These are phyloP conservation scores for Synanthedon tipuliformis DNA, from an alignment of 2,888 invertebrate species.

Conservation along the genomic window DNA sequence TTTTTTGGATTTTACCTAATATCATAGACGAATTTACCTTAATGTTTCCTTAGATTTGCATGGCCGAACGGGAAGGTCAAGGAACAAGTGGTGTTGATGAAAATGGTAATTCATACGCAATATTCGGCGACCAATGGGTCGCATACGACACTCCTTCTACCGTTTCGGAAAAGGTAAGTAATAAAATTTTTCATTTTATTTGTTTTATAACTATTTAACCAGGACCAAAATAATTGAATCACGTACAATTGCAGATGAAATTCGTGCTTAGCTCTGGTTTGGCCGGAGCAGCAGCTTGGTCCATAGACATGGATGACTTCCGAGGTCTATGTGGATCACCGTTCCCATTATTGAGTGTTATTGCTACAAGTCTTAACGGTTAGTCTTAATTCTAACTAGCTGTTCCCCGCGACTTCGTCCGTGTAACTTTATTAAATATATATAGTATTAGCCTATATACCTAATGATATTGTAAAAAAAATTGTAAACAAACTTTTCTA, in stretches of 20 bases:
- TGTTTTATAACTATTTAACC: no score
- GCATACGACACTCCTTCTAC: slow-evolving; percentile 80
- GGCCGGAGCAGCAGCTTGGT: slow-evolving; percentile 78
- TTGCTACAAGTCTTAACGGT: slow-evolving; percentile 68
- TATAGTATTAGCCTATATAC: no score
- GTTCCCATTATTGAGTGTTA: slow-evolving; percentile 76
- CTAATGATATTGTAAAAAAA: no score
- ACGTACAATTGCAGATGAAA: slow-evolving; percentile 55
- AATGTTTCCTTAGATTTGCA: slow-evolving; percentile 54
- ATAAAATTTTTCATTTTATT: not conserved
- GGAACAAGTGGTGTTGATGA: slow-evolving; percentile 69
- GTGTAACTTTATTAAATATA: no score
- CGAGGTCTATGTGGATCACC: slow-evolving; percentile 79
- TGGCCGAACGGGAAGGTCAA: slow-evolving; percentile 66
- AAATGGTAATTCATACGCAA: slow-evolving; percentile 75
- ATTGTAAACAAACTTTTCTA: no score
- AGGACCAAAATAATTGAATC: no score
- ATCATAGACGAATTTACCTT: not conserved
- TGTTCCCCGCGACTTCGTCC: no score
- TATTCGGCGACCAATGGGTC: slow-evolving; percentile 83
- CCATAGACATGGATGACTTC: slow-evolving; percentile 83
- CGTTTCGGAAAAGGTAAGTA: slow-evolving; percentile 76
- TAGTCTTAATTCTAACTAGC: slow-evolving; percentile 9
- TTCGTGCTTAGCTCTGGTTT: slow-evolving; percentile 73
- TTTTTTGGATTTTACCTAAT: no score